Base-by-base conservation (phyloP, 2,797 vertebrate genomes). In the Myripristis murdjan region DNA sequence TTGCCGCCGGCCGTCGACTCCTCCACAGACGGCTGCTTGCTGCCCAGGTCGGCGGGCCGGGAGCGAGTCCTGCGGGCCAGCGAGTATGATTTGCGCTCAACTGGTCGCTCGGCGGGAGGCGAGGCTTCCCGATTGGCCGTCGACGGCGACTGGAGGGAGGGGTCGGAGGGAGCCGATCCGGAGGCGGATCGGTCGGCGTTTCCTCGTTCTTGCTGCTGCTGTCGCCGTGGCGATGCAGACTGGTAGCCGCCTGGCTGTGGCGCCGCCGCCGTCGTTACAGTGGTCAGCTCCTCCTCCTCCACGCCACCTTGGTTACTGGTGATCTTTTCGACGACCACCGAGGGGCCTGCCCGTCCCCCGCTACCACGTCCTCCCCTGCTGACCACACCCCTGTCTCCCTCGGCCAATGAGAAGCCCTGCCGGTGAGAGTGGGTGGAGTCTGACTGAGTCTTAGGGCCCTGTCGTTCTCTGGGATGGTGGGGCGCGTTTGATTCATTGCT, bases 1-100 rank as follows among this genome's bases (percentile, higher is more conserved):
- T 5, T 75, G n/a, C n/a, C n/a, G 0, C 73, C 83, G 0, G 59
- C 48, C 0, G 75, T 91, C 0, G 92, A 86, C 15, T 93, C 91
- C 51, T 98, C 97, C 39, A 97, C 90, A 0, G 95, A 93, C 41
- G 94, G 66, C 90, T 98, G 95, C 60, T 99, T 93, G 90, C 93
- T 93, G 92, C 93, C 95, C 0, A 95, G 84, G 18, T 99, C 98
- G 0, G 96, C 93, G 2, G 95, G 95, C 63, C 98, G 97, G 23
- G 94, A 92, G 57, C 98, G 95, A 85, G 95, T 98, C 89, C 98
- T 96, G 76, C 98, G 95, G 4, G 94, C 97, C 65, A 96, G 94
- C 0, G 96, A 96, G 76, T 98, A 99, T 0, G 98, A 99, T 70
- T 99, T 99, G 80, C 97, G 96, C 81, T 99, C 98, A 1, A 98